These are phyloP conservation scores for Morphnarchus princeps DNA, from an alignment of 2,113 vertebrate genomes.

Conservation along the genomic window DNA sequence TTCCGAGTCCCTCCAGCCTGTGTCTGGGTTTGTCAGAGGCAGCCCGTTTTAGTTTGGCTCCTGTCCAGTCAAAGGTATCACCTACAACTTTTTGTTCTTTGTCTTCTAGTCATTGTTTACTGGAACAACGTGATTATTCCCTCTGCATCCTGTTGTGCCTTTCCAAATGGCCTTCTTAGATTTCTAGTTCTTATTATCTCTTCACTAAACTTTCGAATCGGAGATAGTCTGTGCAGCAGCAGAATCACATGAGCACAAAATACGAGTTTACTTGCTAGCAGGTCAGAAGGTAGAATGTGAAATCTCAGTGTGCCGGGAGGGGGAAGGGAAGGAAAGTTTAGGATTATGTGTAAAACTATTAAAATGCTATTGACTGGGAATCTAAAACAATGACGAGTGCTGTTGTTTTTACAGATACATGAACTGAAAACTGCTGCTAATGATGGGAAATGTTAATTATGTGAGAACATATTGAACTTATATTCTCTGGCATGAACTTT, in stretches of 20 bases:
- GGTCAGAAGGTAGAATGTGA: not conserved
- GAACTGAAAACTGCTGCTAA: constrained; percentile 79
- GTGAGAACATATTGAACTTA: constrained; percentile 83
- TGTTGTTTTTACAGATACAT: constrained; percentile 75
- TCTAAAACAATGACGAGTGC: constrained; percentile 60
- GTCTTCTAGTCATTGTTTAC: not conserved
- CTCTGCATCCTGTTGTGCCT: not conserved
- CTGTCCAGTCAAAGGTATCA: not conserved
- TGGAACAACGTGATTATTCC: not conserved
- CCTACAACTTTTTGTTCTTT: not conserved
- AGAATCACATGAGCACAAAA: not conserved
- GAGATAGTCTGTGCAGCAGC: not conserved
- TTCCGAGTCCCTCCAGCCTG: not conserved
- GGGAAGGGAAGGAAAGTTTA: constrained; percentile 27
- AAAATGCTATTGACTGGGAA: constrained; percentile 57
- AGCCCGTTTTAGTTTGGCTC: not conserved
- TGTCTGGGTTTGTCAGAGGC: not conserved
- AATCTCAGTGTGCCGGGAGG: not conserved
- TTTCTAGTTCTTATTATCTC: not conserved
- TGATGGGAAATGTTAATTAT: constrained; percentile 81
- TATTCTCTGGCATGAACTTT: constrained; percentile 79
- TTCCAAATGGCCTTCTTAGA: not conserved
- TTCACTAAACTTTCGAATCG: not conserved
- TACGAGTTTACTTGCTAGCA: not conserved
- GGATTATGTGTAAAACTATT: constrained; percentile 61